phyloP scores from a whole-genome alignment of 2,113 vertebrate genomes.

The Seriola quinqueradiata region DNA sequence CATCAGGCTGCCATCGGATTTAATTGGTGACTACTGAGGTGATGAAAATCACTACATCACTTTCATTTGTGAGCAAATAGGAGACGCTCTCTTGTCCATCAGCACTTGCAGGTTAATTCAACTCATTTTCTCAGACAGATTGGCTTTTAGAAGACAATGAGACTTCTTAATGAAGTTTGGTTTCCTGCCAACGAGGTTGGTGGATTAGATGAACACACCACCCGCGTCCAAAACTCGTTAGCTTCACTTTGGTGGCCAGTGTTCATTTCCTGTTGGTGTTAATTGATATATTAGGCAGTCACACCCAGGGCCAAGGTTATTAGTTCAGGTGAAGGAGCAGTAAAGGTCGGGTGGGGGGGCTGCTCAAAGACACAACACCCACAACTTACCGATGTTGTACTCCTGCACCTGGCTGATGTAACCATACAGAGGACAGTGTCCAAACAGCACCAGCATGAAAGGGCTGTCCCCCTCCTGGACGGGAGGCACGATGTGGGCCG shows the following conservation, averaged over 20 bases:
- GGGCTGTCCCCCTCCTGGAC: slow-evolving; percentile 64
- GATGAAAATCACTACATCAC: slow-evolving; percentile 8
- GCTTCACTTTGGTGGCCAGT: neutral
- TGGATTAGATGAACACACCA: slow-evolving; percentile 11
- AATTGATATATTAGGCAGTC: neutral
- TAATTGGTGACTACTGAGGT: neutral
- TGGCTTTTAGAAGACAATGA: slow-evolving; percentile 19
- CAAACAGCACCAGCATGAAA: slow-evolving; percentile 95
- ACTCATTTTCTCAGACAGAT: slow-evolving; percentile 24
- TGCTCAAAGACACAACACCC: no score
- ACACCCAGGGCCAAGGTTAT: neutral
- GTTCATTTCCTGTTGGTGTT: slow-evolving; percentile 25
- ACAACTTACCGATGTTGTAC: slow-evolving; percentile 91
- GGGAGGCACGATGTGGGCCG: slow-evolving; percentile 90
- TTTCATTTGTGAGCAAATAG: neutral
- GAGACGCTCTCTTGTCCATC: neutral
- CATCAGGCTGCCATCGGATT: neutral
- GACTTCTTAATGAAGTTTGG: slow-evolving; percentile 18
- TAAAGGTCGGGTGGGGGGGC: no score
- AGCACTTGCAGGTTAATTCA: slow-evolving; percentile 7
- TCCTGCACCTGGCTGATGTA: slow-evolving; percentile 96
- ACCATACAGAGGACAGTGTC: slow-evolving; percentile 96
- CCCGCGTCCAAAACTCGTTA: neutral
- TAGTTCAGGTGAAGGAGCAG: no score
- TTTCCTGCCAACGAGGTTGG: neutral